Percentiles rank a stretch among this genome's conserved stretches.
phyloP scores from a whole-genome alignment of 2,113 vertebrate genomes.

The Callopanchax toddi region DNA sequence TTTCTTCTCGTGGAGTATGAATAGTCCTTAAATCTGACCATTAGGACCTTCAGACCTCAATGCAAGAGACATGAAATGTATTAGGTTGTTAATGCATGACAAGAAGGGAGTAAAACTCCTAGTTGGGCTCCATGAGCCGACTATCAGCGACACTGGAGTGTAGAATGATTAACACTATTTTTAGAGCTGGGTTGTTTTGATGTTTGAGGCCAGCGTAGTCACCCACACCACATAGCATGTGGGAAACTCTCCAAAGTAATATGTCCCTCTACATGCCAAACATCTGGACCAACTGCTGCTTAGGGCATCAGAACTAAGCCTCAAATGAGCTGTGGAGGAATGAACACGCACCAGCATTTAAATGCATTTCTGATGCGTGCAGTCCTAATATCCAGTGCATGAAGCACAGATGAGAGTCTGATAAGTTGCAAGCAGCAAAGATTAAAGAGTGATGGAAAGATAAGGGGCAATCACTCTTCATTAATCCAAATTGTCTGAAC shows the following conservation, averaged over 20 bases:
- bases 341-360: conserved; percentile 12
- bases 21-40: conserved; percentile 25
- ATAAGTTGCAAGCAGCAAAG: conserved; percentile 40
- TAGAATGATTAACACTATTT: conserved; percentile 72
- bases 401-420: conserved; percentile 38
- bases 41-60: conserved; percentile 15
- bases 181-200: conserved; percentile 74
- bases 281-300: conserved; percentile 75
- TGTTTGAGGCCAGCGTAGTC: conserved; percentile 58
- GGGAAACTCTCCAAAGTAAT: conserved; percentile 76
- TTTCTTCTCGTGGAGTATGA: too few relatives aligned
- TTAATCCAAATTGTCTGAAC: conserved; percentile 25
- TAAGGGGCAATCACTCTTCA: conserved; percentile 18
- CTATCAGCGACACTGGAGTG: conserved; percentile 34
- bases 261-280: conserved; percentile 67
- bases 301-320: conserved; percentile 54
- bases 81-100: conserved; percentile 10
- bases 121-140: conserved; percentile 26
- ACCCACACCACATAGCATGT: conserved; percentile 72
- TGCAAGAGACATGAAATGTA: conserved; percentile 14
- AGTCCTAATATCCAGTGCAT: conserved; percentile 26
- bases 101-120: conserved; percentile 9
- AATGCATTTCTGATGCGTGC: conserved; percentile 30
- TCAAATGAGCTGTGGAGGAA: conserved; percentile 48
- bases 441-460: conserved; percentile 25